Conservation (phyloP, 2,797 vertebrate species). For the Megaceryle alcyon region DNA sequence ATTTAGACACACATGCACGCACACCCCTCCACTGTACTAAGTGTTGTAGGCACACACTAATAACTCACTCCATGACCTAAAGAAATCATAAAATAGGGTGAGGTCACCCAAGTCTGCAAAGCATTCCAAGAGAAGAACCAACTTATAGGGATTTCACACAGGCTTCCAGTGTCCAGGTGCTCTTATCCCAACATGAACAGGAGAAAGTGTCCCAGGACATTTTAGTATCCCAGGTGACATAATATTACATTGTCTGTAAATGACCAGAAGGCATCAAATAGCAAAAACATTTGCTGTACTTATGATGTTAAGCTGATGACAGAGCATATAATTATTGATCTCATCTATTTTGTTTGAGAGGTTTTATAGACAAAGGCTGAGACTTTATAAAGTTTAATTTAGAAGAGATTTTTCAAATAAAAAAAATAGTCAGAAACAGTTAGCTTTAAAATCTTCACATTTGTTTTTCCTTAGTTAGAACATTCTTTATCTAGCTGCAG, state of each 20-base stretch:
- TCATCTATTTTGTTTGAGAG: background rate
- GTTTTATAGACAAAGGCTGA: background rate
- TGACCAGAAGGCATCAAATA: background rate
- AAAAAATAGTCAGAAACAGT: background rate
- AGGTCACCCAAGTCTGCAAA: background rate
- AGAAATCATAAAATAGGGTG: background rate
- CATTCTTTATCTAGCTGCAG: background rate
- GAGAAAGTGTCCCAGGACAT: background rate
- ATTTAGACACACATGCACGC: too few relatives aligned
- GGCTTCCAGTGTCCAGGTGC: background rate
- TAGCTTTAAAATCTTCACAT: background rate
- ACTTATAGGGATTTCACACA: background rate
- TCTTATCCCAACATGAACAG: background rate
- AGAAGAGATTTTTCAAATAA: background rate
- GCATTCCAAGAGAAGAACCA: background rate
- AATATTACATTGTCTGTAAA: background rate
- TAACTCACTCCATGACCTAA: background rate
- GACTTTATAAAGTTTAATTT: constrained; percentile 3
- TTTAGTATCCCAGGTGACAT: background rate
- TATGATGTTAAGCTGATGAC: background rate
- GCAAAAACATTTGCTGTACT: background rate
- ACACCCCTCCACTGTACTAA: too few relatives aligned
- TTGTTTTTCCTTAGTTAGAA: background rate
- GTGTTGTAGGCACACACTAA: background rate
- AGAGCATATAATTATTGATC: background rate